Percentiles rank a stretch among this genome's conserved stretches.
phyloP scores from a whole-genome alignment of 2,797 vertebrate genomes.

The Oceanodroma leucorhoa region DNA sequence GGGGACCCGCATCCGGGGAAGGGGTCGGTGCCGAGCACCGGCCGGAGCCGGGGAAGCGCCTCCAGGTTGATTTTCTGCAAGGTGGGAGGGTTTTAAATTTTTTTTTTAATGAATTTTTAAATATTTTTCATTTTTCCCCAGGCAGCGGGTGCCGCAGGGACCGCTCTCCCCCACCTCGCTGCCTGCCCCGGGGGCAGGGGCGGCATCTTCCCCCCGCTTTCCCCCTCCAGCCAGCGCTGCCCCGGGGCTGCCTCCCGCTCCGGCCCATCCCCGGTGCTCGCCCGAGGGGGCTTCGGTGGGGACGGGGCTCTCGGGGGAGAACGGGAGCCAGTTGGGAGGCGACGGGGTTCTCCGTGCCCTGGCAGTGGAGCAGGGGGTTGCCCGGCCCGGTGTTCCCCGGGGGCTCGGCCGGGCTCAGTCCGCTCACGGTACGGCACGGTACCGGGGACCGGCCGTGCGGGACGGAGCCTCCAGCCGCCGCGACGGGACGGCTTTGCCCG shows the following conservation, averaged over 20 bases:
- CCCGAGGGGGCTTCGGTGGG: neutral
- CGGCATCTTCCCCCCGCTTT: neutral
- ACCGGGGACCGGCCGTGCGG: neutral
- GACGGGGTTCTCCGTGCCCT: no score
- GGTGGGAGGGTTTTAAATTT: neutral
- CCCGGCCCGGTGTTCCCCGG: neutral
- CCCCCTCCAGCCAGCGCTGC: no score
- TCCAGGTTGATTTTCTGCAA: fast-evolving
- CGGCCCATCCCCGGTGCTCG: neutral
- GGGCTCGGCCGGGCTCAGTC: neutral
- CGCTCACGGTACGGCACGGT: neutral
- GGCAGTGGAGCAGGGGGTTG: neutral
- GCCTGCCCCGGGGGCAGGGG: neutral
- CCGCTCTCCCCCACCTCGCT: neutral
- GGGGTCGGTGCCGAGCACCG: neutral
- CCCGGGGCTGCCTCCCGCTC: neutral
- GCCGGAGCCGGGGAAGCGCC: neutral
- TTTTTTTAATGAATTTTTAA: neutral
- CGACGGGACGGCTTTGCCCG: neutral
- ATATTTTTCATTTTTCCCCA: neutral
- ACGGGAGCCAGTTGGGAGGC: neutral
- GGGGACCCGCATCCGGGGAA: neutral
- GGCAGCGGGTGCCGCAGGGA: neutral
- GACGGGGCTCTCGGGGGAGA: neutral
- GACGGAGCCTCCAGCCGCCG: neutral